Percentiles rank a stretch among this genome's conserved stretches.
Evolutionary conservation across 2,797 vertebrate species (phyloP).

Genomic region (Buceros bicornis): DNA sequence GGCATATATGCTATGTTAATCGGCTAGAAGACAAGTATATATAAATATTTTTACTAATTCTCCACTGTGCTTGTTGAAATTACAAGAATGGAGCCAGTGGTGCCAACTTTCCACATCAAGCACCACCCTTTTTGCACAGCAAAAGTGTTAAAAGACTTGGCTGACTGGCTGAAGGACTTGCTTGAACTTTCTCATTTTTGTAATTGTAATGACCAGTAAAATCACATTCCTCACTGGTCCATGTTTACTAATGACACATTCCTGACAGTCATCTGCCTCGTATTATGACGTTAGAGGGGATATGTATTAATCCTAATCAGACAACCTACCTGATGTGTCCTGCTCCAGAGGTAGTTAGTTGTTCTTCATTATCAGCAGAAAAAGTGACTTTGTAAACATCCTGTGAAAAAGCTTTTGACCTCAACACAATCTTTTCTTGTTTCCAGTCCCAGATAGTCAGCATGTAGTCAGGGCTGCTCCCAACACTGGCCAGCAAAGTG

Average conservation of each 20-base stretch:
- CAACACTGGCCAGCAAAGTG: conserved; percentile 88
- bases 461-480: conserved; percentile 88
- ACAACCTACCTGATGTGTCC: conserved; percentile 91
- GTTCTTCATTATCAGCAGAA: conserved; percentile 87
- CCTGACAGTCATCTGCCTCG: background rate
- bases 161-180: background rate
- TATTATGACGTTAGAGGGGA: background rate
- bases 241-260: background rate
- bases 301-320: background rate
- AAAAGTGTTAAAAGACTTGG: background rate
- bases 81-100: background rate
- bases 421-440: conserved; percentile 86
- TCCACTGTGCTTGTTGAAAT: background rate
- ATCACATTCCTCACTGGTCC: background rate
- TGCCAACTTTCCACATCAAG: background rate
- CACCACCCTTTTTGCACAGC: background rate
- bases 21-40: background rate
- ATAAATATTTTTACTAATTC: background rate
- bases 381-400: conserved; percentile 91
- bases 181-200: background rate
- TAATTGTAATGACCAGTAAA: background rate
- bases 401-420: conserved; percentile 90
- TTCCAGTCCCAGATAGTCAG: conserved; percentile 95
- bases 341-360: conserved; percentile 89
- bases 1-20: background rate